Base-by-base conservation (phyloP, 2,888 invertebrate species). In the Hyppa rectilinea region DNA sequence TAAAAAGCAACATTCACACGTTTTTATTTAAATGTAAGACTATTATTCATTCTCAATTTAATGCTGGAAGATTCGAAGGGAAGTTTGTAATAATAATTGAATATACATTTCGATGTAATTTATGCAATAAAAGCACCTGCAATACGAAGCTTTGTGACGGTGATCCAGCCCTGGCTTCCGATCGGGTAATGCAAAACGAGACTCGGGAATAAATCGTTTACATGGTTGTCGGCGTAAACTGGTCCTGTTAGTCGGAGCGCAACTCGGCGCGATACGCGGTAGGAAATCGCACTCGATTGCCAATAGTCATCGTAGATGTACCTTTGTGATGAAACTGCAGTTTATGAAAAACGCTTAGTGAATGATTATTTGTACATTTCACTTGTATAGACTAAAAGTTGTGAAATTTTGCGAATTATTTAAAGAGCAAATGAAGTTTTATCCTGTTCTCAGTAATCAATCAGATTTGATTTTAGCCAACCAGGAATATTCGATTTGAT, bases 151-250 rank as follows among this genome's bases (percentile, higher is more conserved):
- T 36, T 36, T 83, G 76, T 76, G 75, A 69, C 70, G 69, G 76
- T 82, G 87, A 87, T 90, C 82, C 93, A 94, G 86, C 94, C 95
- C 95, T 95, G 91, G 90, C 92, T 93, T 91, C 92, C 90, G 93
- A 94, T 94, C 95, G 91, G 91, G 93, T 94, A 95, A 96, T 95
- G 95, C 95, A 95, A 95, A 95, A 95, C 94, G 91, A 94, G 94
- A 89, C 91, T 92, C 89, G 90, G 93, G 94, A 93, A 95, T 95
- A 95, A 95, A 95, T 96, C 94, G 95, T 95, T 96, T 96, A 96
- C 95, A 96, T 95, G 95, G 92, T 95, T 95, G 95, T 96, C 95
- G 94, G 95, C 94, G 94, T 95, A 96, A 95, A 95, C 95, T 95
- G 95, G 95, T 95, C 95, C 86, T 91, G 88, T 90, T 89, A 89